These are phyloP conservation scores for Cordylochernes scorpioides DNA, from an alignment of 2,888 invertebrate species.

Conservation along the genomic window DNA sequence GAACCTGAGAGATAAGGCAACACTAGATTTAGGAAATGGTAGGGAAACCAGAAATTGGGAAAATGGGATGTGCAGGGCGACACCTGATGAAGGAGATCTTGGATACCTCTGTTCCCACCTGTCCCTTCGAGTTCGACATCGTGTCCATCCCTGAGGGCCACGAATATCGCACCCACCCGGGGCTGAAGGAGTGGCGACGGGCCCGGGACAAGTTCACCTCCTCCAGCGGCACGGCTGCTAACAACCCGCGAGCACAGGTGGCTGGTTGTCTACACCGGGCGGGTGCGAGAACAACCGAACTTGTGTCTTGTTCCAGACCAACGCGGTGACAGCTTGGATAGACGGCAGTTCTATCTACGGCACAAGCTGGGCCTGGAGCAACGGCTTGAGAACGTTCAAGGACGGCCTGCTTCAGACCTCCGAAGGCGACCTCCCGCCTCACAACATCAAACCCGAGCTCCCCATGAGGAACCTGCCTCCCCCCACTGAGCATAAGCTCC, in stretches of 20 bases:
- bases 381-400: constrained; percentile 26
- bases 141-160: constrained; percentile 28
- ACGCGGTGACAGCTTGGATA: constrained; percentile 33
- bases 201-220: constrained; percentile 30
- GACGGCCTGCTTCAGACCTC: constrained; percentile 26
- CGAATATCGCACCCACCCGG: constrained; percentile 18
- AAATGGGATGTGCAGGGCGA: constrained; percentile 28
- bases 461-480: constrained; percentile 33
- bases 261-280: not conserved
- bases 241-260: constrained; percentile 34
- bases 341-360: constrained; percentile 35
- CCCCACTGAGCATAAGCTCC: constrained; percentile 26
- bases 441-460: constrained; percentile 26
- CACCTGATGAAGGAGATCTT: constrained; percentile 35
- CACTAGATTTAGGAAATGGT: no score
- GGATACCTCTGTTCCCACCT: constrained; percentile 32
- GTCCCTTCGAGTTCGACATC: constrained; percentile 34
- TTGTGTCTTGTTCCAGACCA: no score
- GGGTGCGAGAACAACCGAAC: no score
- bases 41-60: no score
- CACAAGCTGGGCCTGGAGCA: constrained; percentile 31
- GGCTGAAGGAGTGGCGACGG: constrained; percentile 27
- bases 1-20: no score
- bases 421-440: constrained; percentile 26
- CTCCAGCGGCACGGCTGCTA: constrained; percentile 29